Base-by-base conservation (phyloP, 2,113 vertebrate genomes). In the Colistium nudipinnis region DNA sequence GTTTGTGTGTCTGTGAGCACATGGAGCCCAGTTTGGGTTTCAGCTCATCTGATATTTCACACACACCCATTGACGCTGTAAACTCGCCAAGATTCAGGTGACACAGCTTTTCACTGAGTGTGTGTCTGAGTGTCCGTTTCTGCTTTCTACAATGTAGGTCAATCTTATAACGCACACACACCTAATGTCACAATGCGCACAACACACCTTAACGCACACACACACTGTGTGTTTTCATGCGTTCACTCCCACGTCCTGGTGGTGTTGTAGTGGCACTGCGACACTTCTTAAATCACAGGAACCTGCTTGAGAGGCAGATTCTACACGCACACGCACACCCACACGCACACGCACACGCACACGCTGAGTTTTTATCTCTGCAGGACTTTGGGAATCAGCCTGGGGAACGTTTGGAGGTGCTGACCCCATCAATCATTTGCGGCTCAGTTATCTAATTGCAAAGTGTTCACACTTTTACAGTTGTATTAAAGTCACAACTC, bases 61-160 rank as follows among this genome's bases (percentile, higher is more conserved):
- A 47, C 31, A 53, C 41, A 36, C 53, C 68, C 59, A 19, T n/a
- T 61, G 60, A 60, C 31, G 53, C 72, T 82, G 88, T 87, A 84
- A 82, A 74, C 87, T 91, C 88, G 90, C 91, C 91, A 85, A 84
- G 83, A 89, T 91, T 80, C 81, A 74, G 76, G 85, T 91, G 88
- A 91, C 83, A 77, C 71, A 66, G 81, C 84, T 81, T 87, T 86
- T 89, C 83, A 88, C 73, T 66, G 70, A 84, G 81, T 78, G 73
- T 81, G 78, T 79, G 83, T 86, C 74, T 76, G 78, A 75, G 89
- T 83, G 91, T 90, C 78, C 70, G 83, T 88, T 87, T 86, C 87
- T 83, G 67, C 82, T 84, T 83, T 83, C 51, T 82, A 55, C 60
- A 84, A 90, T 90, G 89, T 92, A 88, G 90, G 87, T 91, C 90